A percentile compares a stretch with the other conserved stretches of the same genome.
phyloP scores from a whole-genome alignment of 2,888 invertebrate genomes.

The Allacma fusca region DNA sequence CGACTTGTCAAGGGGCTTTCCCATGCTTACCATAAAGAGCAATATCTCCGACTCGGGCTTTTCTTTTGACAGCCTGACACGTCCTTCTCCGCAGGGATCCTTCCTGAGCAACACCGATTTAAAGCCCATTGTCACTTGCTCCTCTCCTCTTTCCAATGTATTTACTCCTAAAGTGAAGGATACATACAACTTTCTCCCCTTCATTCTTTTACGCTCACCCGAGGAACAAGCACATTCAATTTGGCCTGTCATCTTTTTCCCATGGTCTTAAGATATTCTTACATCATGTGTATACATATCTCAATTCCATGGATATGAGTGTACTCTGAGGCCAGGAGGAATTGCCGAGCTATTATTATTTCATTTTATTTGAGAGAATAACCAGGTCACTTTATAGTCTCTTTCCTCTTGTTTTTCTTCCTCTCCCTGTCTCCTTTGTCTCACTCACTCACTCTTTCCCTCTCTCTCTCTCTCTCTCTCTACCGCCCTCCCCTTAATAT shows the following conservation, averaged over 20 bases:
- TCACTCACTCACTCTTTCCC: not conserved
- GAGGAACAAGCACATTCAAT: constrained; percentile 3
- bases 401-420: not conserved
- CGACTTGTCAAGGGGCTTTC: constrained; percentile 25
- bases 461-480: constrained; percentile 8
- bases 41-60: constrained; percentile 50
- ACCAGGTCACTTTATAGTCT: constrained; percentile 10
- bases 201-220: not conserved
- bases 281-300: too few relatives aligned
- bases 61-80: constrained; percentile 57
- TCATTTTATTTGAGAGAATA: not conserved
- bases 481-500: not conserved
- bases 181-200: not conserved
- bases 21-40: constrained; percentile 41
- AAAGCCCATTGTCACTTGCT: constrained; percentile 47
- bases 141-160: not conserved
- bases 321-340: not conserved
- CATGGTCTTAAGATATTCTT: too few relatives aligned
- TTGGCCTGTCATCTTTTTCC: constrained; percentile 4
- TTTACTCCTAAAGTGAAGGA: not conserved
- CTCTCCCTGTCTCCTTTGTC: not conserved
- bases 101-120: constrained; percentile 46
- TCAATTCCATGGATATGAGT: not conserved
- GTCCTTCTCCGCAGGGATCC: constrained; percentile 54
- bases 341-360: not conserved